Evolutionary conservation across 1,140 invertebrate genomes (phyloP).

Genomic region (Geopemphigus sp.): DNA sequence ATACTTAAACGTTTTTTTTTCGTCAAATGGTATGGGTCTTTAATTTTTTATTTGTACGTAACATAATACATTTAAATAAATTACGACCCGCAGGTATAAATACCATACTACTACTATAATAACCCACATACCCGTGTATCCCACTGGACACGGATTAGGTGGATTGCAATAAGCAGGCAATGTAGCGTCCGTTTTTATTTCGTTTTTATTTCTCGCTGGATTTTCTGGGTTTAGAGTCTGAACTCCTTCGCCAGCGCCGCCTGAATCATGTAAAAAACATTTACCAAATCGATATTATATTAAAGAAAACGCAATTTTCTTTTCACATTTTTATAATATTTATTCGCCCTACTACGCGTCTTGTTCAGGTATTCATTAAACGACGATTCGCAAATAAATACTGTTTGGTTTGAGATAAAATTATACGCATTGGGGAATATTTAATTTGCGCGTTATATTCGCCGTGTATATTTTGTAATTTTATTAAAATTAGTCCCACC

Average conservation of each 20-base stretch:
- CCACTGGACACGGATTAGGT: slow-evolving; percentile 94
- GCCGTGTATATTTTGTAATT: too few species aligned
- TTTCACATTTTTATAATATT: too few species aligned
- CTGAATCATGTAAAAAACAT: slow-evolving; percentile 54
- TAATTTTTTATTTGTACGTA: neutral
- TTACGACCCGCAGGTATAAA: neutral
- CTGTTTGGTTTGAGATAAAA: too few species aligned
- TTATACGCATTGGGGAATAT: too few species aligned
- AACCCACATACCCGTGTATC: slow-evolving; percentile 67
- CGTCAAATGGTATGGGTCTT: neutral
- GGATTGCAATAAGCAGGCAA: slow-evolving; percentile 98
- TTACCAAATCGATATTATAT: too few species aligned
- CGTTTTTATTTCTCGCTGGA: slow-evolving; percentile 64
- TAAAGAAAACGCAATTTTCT: too few species aligned
- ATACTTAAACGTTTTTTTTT: neutral
- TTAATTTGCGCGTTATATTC: too few species aligned
- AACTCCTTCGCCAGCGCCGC: slow-evolving; percentile 73
- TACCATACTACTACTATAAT: too few species aligned
- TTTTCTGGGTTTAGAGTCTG: slow-evolving; percentile 65
- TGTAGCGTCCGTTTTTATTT: slow-evolving; percentile 85
- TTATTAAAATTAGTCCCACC: too few species aligned
- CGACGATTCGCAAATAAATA: too few species aligned
- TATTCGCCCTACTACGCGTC: too few species aligned
- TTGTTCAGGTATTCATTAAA: too few species aligned
- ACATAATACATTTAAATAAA: neutral